Evolutionary conservation across 2,888 invertebrate species (phyloP).

Genomic region (Megamerina dolium): DNA sequence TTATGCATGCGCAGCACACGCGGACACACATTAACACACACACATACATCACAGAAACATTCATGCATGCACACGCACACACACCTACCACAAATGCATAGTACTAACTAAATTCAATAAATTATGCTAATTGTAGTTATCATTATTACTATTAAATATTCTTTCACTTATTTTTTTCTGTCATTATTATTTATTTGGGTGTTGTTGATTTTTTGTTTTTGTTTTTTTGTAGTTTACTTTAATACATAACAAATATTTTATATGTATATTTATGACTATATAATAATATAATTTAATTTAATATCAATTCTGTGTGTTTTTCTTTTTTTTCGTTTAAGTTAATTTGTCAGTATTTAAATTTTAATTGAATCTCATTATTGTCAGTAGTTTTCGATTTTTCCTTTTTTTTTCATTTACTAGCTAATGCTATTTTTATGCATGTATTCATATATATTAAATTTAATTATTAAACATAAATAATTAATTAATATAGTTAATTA

Average conservation of each 20-base stretch:
- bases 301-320: not conserved
- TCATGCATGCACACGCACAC: constrained; percentile 2
- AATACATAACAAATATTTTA: not conserved
- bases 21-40: not conserved
- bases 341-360: constrained; percentile 21
- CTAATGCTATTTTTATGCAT: not conserved
- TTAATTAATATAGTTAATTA: not conserved
- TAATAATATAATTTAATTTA: constrained; percentile 9
- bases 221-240: not conserved
- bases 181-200: not conserved
- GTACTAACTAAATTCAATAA: too few relatives aligned
- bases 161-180: too few relatives aligned
- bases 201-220: not conserved
- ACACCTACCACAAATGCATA: too few relatives aligned
- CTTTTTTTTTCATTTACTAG: constrained; percentile 4
- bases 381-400: constrained; percentile 42
- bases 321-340: constrained; percentile 7
- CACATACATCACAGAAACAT: not conserved
- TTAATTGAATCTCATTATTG: constrained; percentile 47
- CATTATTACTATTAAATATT: too few relatives aligned
- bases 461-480: not conserved
- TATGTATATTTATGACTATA: constrained; percentile 13
- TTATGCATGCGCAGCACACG: too few relatives aligned
- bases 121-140: too few relatives aligned
- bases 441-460: not conserved